Base-by-base conservation (phyloP, 2,797 vertebrate species). In the Taenioides sp. region DNA sequence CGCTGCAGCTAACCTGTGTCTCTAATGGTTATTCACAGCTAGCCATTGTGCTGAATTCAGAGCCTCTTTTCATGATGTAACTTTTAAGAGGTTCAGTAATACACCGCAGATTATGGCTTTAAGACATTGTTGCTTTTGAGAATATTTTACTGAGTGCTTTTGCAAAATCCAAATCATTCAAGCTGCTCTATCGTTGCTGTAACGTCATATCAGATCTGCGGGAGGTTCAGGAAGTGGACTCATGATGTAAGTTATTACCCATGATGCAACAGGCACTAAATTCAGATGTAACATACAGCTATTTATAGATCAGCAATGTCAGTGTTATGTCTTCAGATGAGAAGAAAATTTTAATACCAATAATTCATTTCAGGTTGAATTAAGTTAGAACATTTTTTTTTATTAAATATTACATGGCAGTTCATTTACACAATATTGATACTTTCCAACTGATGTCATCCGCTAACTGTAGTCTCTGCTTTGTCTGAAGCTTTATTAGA, bases 1-100 rank as follows among this genome's bases (percentile, higher is more conserved):
- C 12, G n/a, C 23, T 27, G 63, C 59, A 7, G 37, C 63, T 49
- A 27, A 49, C 22, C 16, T 14, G 10, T 14, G 43, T 65, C 43
- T 79, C 49, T 65, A 74, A 78, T 52, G 23, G 22, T 64, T 71
- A 43, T 67, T 71, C 54, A 63, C 59, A 80, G 62, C 68, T 52
- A 40, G 74, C 27, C 64, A 59, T 77, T 52, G 22, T 9, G 64
- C 58, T 76, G 43, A 73, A 47, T 75, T 68, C 72, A 59, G 31
- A 20, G 25, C 66, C n/a, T 16, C 2, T 73, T 40, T 55, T 63
- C 40, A 80, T 74, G 71, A 84, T 58, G 78, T 61, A 84, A 80
- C 64, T 62, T 60, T 74, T 80, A 73, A 80, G 77, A 65, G 40
- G 11, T 63, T 80, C 14, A 28, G 68, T 63, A 58, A 61, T 34